Conservation (phyloP, 2,888 invertebrate species). For the Tholera decimalis region DNA sequence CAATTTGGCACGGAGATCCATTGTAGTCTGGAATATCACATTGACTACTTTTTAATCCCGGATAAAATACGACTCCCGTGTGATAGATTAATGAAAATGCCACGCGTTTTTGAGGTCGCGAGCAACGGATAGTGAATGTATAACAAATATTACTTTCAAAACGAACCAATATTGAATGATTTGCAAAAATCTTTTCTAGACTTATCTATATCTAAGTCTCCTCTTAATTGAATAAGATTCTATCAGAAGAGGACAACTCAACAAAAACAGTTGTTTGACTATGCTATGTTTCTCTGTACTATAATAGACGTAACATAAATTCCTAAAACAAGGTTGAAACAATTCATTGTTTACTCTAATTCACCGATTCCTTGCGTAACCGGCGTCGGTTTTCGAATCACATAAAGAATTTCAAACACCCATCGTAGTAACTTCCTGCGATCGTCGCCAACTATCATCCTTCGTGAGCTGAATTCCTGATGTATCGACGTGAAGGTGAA, state of each 20-base stretch:
- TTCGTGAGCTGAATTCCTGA: slow-evolving; percentile 79
- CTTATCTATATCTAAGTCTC: slow-evolving; percentile 13
- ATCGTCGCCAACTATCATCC: slow-evolving; percentile 66
- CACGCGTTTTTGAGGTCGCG: too few species aligned
- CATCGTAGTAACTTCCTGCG: slow-evolving; percentile 72
- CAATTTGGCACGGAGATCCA: too few species aligned
- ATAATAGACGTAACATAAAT: slow-evolving; percentile 11
- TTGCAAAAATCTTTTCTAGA: slow-evolving; percentile 19
- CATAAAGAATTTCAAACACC: slow-evolving; percentile 72
- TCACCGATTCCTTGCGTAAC: slow-evolving; percentile 63
- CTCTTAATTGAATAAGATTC: slow-evolving; percentile 11
- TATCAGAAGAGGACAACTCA: slow-evolving; percentile 28
- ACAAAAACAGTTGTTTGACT: slow-evolving; percentile 18
- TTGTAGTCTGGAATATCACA: too few species aligned
- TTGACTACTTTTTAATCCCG: background rate
- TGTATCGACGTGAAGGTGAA: slow-evolving; percentile 77
- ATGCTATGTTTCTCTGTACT: background rate
- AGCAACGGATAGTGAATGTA: too few species aligned
- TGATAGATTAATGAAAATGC: too few species aligned
- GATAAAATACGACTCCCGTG: slow-evolving; percentile 3
- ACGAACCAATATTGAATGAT: background rate
- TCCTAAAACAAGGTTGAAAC: slow-evolving; percentile 16
- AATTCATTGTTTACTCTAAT: slow-evolving; percentile 48
- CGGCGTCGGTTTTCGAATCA: slow-evolving; percentile 72
- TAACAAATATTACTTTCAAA: slow-evolving; percentile 23